Evolutionary conservation across 2,888 invertebrate genomes (phyloP), one percentile per base, ranked within the genome.

Genomic region (Platycnemis pennipes): DNA sequence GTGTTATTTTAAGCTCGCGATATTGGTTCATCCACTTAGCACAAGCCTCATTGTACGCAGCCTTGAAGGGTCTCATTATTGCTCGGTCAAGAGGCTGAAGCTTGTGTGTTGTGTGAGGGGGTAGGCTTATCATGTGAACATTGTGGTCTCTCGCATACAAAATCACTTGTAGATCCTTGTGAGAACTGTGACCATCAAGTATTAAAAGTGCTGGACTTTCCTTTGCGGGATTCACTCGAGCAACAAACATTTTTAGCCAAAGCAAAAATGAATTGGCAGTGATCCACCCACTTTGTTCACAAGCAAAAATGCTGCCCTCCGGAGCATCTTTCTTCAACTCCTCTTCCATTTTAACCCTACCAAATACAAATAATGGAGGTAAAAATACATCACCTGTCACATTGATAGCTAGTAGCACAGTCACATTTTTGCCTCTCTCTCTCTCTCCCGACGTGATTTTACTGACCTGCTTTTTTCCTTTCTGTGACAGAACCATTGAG

Each of bases 81-180:
- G 94, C 94, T n/a, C 94, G 42, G 87, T 95, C 95, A 19, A 95
- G 94, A 0, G 95, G 95, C 49, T 95, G 95, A 53, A 95, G 94
- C 94, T 95, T 95, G 86, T 95, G 95, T 13, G 95, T 95, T 16
- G 95, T 95, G 94, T 95, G 95, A 19, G 95, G 95, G 44, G 95
- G 95, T 8, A 95, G 94, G 94, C 95, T 95, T 11, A 96, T 88
- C 95, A 95, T 95, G 69, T 95, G 95, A 85, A 95, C 94, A 94
- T 95, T 88, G 94, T 95, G 94, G 69, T 94, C 49, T 87, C 94
- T 94, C n/a, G 95, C 95, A 94, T 94, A 95, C 22, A 94, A 49
- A 46, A 95, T 95, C 2, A 95, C 95, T n/a, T 95, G 94, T n/a
- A 95, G 94, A 8, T 95, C 95, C 94, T 95, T 95, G 77, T 95